phyloP scores from a whole-genome alignment of 2,888 invertebrate species.

The Caenorhabditis wallacei region DNA sequence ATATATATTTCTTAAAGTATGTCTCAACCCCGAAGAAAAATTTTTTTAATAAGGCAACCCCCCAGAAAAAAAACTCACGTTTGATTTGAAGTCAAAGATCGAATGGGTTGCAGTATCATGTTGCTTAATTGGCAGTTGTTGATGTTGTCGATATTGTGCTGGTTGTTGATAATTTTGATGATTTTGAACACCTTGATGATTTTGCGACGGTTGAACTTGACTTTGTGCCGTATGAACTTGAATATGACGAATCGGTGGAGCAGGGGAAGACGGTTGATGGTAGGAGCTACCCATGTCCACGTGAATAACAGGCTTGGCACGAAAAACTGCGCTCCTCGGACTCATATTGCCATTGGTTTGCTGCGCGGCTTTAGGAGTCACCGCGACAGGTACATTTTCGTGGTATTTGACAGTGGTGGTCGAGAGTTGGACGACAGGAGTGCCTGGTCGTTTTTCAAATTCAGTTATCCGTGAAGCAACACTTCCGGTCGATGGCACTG shows the following conservation, averaged over 20 bases:
- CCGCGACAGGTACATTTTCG: slow-evolving; percentile 50
- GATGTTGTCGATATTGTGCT: slow-evolving; percentile 17
- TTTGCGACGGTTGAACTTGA: slow-evolving; percentile 25
- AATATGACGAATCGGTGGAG: slow-evolving; percentile 58
- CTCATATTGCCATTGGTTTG: slow-evolving; percentile 74
- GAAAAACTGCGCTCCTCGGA: slow-evolving; percentile 80
- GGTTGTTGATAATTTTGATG: slow-evolving; percentile 22
- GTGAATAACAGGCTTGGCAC: slow-evolving; percentile 81
- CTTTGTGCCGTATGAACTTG: slow-evolving; percentile 52
- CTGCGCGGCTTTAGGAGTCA: slow-evolving; percentile 55
- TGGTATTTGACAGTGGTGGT: slow-evolving; percentile 61
- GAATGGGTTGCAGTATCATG: slow-evolving; percentile 62
- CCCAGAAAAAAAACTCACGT: slow-evolving; percentile 53
- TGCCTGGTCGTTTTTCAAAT: slow-evolving; percentile 79
- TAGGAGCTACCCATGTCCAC: slow-evolving; percentile 74
- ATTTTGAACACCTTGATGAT: slow-evolving; percentile 9
- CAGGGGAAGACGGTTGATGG: slow-evolving; percentile 40
- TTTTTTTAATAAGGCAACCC: no score
- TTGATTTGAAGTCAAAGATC: slow-evolving; percentile 66
- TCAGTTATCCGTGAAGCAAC: slow-evolving; percentile 81
- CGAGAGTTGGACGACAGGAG: slow-evolving; percentile 70
- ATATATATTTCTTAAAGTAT: no score
- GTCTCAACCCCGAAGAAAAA: no score
- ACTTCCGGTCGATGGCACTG: slow-evolving; percentile 79
- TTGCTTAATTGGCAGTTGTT: slow-evolving; percentile 41